A percentile compares a stretch with the other conserved stretches of the same genome.
Evolutionary conservation across 2,888 invertebrate genomes (phyloP).

Genomic region (Rapana venosa): DNA sequence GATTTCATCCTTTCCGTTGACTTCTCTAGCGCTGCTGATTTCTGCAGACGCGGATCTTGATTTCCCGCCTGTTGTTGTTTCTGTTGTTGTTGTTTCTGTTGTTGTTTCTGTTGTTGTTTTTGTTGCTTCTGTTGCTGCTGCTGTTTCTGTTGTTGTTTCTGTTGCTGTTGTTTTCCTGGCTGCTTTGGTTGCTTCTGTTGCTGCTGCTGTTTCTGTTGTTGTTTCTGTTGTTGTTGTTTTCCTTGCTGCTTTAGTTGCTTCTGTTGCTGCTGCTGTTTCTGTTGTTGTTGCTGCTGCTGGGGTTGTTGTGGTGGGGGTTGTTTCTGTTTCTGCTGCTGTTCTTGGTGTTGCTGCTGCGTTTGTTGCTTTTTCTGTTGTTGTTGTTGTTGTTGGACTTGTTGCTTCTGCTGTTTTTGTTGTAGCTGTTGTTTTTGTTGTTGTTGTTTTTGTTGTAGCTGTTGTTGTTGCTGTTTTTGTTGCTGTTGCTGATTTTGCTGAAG

Average conservation of each 20-base stretch:
- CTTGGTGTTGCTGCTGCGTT: too few species aligned
- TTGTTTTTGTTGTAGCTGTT: neutral
- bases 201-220: conserved; percentile 3
- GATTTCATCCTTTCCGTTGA: neutral
- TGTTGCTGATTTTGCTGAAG: neutral
- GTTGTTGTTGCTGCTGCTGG: neutral
- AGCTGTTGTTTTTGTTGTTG: neutral
- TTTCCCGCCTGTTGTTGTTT: neutral
- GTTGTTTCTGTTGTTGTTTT: neutral
- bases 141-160: neutral
- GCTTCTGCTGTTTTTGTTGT: neutral
- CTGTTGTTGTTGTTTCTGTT: neutral
- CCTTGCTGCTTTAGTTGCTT: neutral
- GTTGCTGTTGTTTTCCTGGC: too few species aligned
- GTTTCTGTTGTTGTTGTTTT: neutral
- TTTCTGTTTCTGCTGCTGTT: neutral
- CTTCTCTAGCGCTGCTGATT: neutral
- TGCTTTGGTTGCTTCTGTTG: neutral
- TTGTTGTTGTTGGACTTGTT: neutral
- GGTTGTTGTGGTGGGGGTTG: neutral
- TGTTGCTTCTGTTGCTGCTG: neutral
- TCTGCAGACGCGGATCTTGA: neutral
- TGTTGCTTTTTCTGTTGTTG: too few species aligned
- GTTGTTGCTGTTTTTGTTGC: neutral
- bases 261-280: too few species aligned